Conservation (phyloP, 35 echinoderm and acorn worm species). For the Eucidaris tribuloides region DNA sequence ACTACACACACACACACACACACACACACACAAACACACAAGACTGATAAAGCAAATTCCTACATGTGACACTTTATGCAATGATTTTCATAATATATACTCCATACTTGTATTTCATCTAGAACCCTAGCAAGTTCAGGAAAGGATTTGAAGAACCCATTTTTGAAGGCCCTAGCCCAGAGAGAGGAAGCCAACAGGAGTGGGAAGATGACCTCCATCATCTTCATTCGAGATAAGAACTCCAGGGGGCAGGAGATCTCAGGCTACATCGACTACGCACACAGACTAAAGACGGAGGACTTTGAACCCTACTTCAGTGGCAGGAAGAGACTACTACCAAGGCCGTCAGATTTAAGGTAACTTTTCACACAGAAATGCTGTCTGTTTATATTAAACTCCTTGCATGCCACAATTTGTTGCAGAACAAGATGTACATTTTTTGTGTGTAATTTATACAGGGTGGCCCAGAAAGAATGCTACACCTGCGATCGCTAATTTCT, state of each 20-base stretch:
- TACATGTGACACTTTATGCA: too few relatives aligned
- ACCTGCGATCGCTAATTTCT: too few relatives aligned
- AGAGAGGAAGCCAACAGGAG: conserved; percentile 96
- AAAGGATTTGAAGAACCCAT: conserved; percentile 93
- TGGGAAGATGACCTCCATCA: conserved; percentile 99
- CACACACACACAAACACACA: too few relatives aligned
- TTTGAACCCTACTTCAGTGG: conserved; percentile 97
- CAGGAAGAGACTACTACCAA: conserved; percentile 84
- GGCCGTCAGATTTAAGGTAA: conserved; percentile 96
- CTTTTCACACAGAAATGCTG: neutral
- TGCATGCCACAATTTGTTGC: too few relatives aligned
- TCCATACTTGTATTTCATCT: too few relatives aligned
- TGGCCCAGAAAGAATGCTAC: too few relatives aligned
- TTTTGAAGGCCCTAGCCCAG: conserved; percentile 90
- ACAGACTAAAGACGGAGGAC: conserved; percentile 92
- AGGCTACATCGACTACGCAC: conserved; percentile 97
- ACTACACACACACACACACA: too few relatives aligned
- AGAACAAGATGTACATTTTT: too few relatives aligned
- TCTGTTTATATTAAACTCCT: too few relatives aligned
- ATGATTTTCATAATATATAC: too few relatives aligned
- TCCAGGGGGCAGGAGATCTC: conserved; percentile 91
- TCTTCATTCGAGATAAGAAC: conserved; percentile 98
- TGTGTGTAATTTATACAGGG: too few relatives aligned
- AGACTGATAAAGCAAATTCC: too few relatives aligned
- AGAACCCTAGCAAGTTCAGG: conserved; percentile 96